phyloP scores from a whole-genome alignment of 2,888 invertebrate species.

The Cecidostiba fungosa region DNA sequence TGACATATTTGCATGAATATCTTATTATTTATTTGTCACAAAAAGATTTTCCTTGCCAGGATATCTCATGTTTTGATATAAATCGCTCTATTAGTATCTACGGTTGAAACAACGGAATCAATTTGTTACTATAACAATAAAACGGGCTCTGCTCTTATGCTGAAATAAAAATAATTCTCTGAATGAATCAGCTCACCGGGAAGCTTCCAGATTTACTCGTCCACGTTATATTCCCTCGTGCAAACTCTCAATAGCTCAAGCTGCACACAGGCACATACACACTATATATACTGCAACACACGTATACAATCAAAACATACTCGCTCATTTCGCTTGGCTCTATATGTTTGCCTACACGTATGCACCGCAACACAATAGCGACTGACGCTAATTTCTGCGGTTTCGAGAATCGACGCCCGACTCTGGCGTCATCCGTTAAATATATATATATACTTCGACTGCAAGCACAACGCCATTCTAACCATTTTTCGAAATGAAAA shows the following conservation, averaged over 20 bases:
- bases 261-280: no score
- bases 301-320: background rate
- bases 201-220: background rate
- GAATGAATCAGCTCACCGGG: no score
- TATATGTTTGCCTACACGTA: background rate
- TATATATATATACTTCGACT: background rate
- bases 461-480: no score
- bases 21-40: no score
- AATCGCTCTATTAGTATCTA: background rate
- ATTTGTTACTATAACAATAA: no score
- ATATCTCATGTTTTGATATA: background rate
- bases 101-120: no score
- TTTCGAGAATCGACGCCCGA: background rate
- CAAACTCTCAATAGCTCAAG: no score
- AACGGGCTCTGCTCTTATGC: no score
- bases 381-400: conserved; percentile 3
- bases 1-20: no score
- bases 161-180: no score
- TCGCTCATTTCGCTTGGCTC: background rate
- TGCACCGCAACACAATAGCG: background rate
- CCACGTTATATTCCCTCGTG: background rate
- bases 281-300: no score
- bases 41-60: background rate
- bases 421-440: background rate
- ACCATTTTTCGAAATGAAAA: background rate